Evolutionary conservation across 2,113 vertebrate species (phyloP).

Genomic region (Mesocricetus auratus): DNA sequence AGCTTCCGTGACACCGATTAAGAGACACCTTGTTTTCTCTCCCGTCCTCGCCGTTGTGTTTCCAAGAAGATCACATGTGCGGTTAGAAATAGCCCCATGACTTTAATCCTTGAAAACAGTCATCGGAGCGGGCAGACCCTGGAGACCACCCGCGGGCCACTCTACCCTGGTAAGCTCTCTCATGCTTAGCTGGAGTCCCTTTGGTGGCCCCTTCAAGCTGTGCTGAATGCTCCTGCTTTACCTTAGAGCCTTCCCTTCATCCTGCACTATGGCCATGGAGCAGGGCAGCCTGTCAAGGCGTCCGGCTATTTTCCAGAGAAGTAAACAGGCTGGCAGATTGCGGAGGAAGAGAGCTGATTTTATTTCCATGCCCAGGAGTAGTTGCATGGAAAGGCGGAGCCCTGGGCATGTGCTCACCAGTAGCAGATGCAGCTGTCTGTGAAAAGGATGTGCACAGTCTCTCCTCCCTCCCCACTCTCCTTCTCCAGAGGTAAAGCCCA

Average conservation of each 20-base stretch:
- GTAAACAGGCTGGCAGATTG: not conserved
- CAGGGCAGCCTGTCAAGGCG: not conserved
- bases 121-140: not conserved
- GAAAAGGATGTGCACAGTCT: not conserved
- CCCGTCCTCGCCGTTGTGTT: not conserved
- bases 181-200: not conserved
- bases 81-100: not conserved
- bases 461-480: not conserved
- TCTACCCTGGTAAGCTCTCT: not conserved
- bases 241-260: not conserved
- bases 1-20: not conserved
- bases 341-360: slow-evolving; percentile 47
- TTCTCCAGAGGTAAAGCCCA: not conserved
- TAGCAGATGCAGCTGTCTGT: slow-evolving; percentile 7
- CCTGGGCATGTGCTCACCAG: not conserved
- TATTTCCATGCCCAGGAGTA: slow-evolving; percentile 42
- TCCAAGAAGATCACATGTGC: not conserved
- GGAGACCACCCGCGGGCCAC: not conserved
- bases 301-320: slow-evolving; percentile 32
- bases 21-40: not conserved
- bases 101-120: slow-evolving; percentile 6
- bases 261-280: not conserved
- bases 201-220: not conserved
- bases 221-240: not conserved
- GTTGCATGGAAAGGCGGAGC: not conserved